Evolutionary conservation across 2,888 invertebrate genomes (phyloP), one percentile per base, ranked within the genome.

Genomic region (Standfussiana lucernea): DNA sequence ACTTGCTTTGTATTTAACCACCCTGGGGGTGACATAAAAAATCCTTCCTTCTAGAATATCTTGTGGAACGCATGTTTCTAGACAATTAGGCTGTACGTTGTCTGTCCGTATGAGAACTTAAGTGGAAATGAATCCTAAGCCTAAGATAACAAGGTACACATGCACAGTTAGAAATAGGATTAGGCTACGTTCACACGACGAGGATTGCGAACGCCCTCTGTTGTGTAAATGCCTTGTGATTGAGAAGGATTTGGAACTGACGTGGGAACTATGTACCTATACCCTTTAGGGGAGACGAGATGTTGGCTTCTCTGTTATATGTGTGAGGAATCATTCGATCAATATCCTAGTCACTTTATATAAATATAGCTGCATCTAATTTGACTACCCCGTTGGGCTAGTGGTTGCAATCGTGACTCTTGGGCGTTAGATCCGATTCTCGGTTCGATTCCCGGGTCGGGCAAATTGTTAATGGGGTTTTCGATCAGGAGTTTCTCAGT

Each of bases 191-290:
- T 2, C 47, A 64, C 42, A 53, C 40, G 24, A n/a, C 13, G 37
- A 32, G 21, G 24, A 21, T 45, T 68, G 28, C 35, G 62, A 64
- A 45, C 18, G 13, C 21, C n/a, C 42, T 18, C 24, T 15, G 6
- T 45, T 64, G 28, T 50, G 45, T 68, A 75, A 67, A 62, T 67
- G 61, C 61, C 53, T 62, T 75, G 61, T 77, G 74, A 42, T 77
- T 74, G 75, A 62, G 28, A 62, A 62, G 67, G 67, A 74, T 62
- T 77, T 53, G 11, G 11, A 28, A 18, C 40, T 24, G 50, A 62
- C 75, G 24, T 66, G 47, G 24, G 24, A 45, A 65, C 35, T 72
- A 35, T 28, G 45, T 42, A 7, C 59, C 59, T 32, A 59, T 8
- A 32, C 32, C 32, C 1, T 18, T 45, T 42, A 62, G 42, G n/a